Conservation (phyloP, 2,888 invertebrate genomes). For the Zeuzera pyrina region DNA sequence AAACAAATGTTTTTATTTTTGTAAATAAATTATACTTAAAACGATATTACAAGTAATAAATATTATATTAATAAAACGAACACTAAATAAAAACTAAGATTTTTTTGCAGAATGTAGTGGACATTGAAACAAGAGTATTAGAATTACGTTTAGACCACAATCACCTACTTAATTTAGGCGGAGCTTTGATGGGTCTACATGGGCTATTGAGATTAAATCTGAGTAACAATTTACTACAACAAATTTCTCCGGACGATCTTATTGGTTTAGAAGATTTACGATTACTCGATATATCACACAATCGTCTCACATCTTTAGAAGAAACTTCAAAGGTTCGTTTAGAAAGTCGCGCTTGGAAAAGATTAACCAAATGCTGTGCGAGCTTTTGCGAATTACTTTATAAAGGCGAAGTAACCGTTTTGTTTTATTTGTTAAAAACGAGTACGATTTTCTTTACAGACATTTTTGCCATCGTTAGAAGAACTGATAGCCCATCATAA, state of each 20-base stretch:
- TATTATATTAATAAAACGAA: no score
- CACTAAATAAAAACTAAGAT: no score
- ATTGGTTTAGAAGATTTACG: slow-evolving; percentile 83
- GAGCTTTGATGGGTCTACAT: slow-evolving; percentile 82
- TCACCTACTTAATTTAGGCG: slow-evolving; percentile 78
- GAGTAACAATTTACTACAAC: slow-evolving; percentile 81
- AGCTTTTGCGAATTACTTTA: not conserved
- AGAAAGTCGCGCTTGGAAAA: not conserved
- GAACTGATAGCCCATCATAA: slow-evolving; percentile 85
- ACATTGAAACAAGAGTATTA: slow-evolving; percentile 80
- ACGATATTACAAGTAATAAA: no score
- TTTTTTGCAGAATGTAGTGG: slow-evolving; percentile 78
- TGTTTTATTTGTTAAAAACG: not conserved
- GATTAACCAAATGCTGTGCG: not conserved
- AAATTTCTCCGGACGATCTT: slow-evolving; percentile 83
- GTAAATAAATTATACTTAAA: no score
- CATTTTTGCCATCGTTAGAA: slow-evolving; percentile 83
- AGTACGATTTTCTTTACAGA: slow-evolving; percentile 66
- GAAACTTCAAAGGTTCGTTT: slow-evolving; percentile 84
- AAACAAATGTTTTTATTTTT: no score
- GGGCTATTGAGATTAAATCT: slow-evolving; percentile 81
- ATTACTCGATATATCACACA: slow-evolving; percentile 84
- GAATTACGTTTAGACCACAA: slow-evolving; percentile 85
- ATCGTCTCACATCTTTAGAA: slow-evolving; percentile 82
- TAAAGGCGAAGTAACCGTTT: not conserved